Conservation (phyloP, 2,113 vertebrate species). For the Sylvia atricapilla region DNA sequence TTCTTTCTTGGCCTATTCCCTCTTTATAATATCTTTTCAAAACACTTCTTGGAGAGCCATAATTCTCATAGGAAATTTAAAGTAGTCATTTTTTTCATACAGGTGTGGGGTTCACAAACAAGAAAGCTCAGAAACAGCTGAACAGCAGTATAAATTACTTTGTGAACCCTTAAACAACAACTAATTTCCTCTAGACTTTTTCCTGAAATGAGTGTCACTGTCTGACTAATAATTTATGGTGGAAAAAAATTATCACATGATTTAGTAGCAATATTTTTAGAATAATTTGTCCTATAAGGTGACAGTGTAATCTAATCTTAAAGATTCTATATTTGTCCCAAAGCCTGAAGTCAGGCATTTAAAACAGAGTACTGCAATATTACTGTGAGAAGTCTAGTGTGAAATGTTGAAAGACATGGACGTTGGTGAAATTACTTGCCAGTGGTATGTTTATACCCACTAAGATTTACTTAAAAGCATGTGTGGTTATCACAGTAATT, state of each 20-base stretch:
- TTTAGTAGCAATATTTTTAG: conserved; percentile 26
- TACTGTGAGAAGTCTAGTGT: conserved; percentile 56
- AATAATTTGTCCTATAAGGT: background rate
- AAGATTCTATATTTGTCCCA: background rate
- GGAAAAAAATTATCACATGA: background rate
- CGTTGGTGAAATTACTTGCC: conserved; percentile 56
- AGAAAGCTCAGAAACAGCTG: conserved; percentile 14
- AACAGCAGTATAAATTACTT: background rate
- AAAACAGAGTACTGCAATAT: conserved; percentile 52
- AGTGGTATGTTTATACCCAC: conserved; percentile 75
- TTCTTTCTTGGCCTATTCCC: conserved; percentile 48
- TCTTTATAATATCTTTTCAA: conserved; percentile 7
- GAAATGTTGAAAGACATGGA: conserved; percentile 66
- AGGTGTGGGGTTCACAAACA: background rate
- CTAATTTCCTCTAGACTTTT: conserved; percentile 30
- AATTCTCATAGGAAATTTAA: conserved; percentile 31
- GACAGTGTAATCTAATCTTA: background rate
- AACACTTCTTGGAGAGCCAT: conserved; percentile 38
- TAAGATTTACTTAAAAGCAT: conserved; percentile 73
- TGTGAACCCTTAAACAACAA: conserved; percentile 19
- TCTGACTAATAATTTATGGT: background rate
- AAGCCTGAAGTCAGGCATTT: conserved; percentile 63
- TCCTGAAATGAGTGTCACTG: background rate
- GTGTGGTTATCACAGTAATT: conserved; percentile 80
- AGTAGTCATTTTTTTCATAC: conserved; percentile 12